Conservation (phyloP, 2,797 vertebrate species). For the Danio tinwini region DNA sequence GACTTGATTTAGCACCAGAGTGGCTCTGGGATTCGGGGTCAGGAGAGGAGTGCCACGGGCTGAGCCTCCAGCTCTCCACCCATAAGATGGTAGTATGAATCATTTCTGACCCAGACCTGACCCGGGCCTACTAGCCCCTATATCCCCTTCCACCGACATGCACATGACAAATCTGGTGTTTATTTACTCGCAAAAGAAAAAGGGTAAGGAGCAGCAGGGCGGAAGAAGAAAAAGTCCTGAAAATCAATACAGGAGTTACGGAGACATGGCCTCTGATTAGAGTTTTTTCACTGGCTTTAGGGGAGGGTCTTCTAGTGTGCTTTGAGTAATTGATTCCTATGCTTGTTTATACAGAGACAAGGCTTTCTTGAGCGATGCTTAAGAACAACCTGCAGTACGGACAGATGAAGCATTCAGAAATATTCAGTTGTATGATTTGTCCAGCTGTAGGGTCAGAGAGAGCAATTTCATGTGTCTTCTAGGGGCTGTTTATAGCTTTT, state of each 20-base stretch:
- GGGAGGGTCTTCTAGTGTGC: background rate
- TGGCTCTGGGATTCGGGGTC: conserved; percentile 76
- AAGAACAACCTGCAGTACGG: too few relatives aligned
- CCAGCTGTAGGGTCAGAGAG: too few relatives aligned
- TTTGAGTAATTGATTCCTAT: background rate
- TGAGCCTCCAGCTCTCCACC: conserved; percentile 76
- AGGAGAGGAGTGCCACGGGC: conserved; percentile 73
- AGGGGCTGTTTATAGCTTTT: too few relatives aligned
- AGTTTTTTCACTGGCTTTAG: conserved; percentile 63
- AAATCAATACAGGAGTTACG: conserved; percentile 81
- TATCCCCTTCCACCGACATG: conserved; percentile 68
- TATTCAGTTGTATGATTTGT: too few relatives aligned
- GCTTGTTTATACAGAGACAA: background rate
- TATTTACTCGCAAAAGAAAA: conserved; percentile 82
- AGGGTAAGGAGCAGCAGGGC: conserved; percentile 65
- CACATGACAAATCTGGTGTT: conserved; percentile 86
- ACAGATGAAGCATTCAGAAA: too few relatives aligned
- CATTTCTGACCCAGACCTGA: conserved; percentile 77
- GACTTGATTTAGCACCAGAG: conserved; percentile 85
- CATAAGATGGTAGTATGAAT: conserved; percentile 84
- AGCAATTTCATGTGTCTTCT: too few relatives aligned
- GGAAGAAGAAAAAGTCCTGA: conserved; percentile 76
- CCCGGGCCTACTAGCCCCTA: conserved; percentile 67
- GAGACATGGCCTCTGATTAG: conserved; percentile 68
- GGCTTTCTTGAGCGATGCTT: background rate